Percentiles rank a stretch among this genome's conserved stretches.
Evolutionary conservation across 1,140 invertebrate genomes (phyloP).

Genomic region (Caenorhabditis briggsae): DNA sequence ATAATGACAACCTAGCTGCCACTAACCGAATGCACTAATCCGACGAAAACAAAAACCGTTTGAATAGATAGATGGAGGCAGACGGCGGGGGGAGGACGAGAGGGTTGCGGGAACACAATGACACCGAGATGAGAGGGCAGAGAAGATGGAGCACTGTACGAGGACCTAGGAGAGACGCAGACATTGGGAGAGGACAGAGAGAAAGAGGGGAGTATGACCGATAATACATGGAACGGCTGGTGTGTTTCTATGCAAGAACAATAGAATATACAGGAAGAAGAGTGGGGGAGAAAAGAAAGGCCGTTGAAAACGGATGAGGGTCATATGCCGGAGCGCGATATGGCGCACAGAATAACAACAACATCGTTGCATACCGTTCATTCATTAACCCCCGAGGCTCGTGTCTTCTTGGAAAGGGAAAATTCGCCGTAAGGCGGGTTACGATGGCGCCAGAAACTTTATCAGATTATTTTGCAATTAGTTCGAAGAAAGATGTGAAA

Average conservation of each 20-base stretch:
- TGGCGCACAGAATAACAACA: constrained; percentile 53
- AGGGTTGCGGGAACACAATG: constrained; percentile 44
- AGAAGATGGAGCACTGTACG: constrained; percentile 48
- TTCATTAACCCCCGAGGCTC: constrained; percentile 6
- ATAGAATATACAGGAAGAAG: neutral
- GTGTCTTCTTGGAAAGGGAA: constrained; percentile 8
- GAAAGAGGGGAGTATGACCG: neutral
- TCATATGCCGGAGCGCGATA: constrained; percentile 37
- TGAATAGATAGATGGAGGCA: neutral
- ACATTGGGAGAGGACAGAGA: too few relatives aligned
- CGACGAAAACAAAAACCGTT: constrained; percentile 48
- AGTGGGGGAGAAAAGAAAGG: neutral
- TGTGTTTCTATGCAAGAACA: constrained; percentile 1
- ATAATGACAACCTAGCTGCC: constrained; percentile 42
- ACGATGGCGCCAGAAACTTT: too few relatives aligned
- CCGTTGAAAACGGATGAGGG: constrained; percentile 48
- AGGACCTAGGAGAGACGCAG: neutral
- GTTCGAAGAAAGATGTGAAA: too few relatives aligned
- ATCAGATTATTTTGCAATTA: too few relatives aligned
- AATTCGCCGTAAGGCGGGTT: too few relatives aligned
- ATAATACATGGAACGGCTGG: constrained; percentile 49
- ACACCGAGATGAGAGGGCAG: constrained; percentile 43
- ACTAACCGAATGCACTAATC: constrained; percentile 39
- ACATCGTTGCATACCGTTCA: constrained; percentile 42
- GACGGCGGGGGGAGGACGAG: neutral